Base-by-base conservation (phyloP, 92 coral and sea anemone genomes). In the Galaxea fascicularis region DNA sequence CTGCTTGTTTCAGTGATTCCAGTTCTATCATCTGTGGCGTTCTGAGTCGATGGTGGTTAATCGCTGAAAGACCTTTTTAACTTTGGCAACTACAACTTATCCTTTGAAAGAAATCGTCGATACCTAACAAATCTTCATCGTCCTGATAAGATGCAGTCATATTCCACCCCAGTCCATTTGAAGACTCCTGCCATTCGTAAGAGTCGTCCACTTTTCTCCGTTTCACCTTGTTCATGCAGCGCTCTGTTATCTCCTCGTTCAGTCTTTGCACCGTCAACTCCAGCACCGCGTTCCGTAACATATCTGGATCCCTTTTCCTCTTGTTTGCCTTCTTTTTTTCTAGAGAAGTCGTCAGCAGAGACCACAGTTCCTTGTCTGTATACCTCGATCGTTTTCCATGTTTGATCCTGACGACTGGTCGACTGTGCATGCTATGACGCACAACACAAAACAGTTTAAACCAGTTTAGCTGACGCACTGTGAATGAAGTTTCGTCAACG, bases 71-170 rank as follows among this genome's bases (percentile, higher is more conserved):
- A 15, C 30, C 52, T 22, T 28, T 70, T 29, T 31, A 70, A 58
- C 30, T 52, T 66, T 52, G 31, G 25, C 75, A 79, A 25, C 81
- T 58, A 66, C 75, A 86, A 90, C 99, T 93, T 77, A 96, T 82
- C 83, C 90, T 92, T 71, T 91, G 90, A 88, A 96, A 93, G 89
- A 96, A 96, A 52, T 92, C 95, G 87, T 95, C 98, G 83, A 96
- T 96, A 96, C 99, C 99, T 94, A 96, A 54, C 56, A 96, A 65
- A 84, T 96, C 99, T 45, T 94, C 95, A 79, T 96, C 98, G 73
- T 95, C 95, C 76, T 89, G 88, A 71, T 74, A 85, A 31, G 92
- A 86, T 28, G 93, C 92, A 26, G 92, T 96, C 97, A 94, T 96
- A 93, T 89, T 92, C 98, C 98, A 94, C 44, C 95, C 99, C 60